A percentile compares a stretch with the other conserved stretches of the same genome.
phyloP scores from a whole-genome alignment of 2,888 invertebrate species.

The Tetragonula carbonaria region DNA sequence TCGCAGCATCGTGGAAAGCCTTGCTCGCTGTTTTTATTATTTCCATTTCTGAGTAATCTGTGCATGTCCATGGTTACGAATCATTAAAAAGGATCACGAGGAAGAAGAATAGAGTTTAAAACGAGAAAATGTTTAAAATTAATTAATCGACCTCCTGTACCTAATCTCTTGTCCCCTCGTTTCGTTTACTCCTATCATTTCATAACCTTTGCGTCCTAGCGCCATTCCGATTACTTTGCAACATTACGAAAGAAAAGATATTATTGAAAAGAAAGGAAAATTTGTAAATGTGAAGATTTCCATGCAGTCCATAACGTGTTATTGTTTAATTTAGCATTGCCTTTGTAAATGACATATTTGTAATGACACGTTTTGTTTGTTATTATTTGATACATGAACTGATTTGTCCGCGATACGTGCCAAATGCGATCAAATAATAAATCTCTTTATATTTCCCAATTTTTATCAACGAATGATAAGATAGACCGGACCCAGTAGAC shows the following conservation, averaged over 20 bases:
- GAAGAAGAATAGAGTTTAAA: neutral
- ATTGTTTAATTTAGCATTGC: conserved; percentile 17
- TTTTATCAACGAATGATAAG: conserved; percentile 28
- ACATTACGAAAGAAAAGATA: neutral
- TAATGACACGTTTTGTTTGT: neutral
- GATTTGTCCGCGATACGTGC: neutral
- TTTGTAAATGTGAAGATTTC: neutral
- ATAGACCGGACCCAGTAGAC: no score
- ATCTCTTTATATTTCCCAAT: conserved; percentile 5
- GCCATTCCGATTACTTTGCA: neutral
- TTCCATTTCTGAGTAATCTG: conserved; percentile 18
- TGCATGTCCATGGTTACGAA: neutral
- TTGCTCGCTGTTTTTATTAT: conserved; percentile 15
- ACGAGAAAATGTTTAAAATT: neutral
- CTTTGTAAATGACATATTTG: neutral
- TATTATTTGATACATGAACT: neutral
- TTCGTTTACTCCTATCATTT: neutral
- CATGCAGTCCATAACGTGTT: neutral
- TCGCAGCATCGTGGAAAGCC: neutral
- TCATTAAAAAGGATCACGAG: neutral
- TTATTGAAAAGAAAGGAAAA: no score
- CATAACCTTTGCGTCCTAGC: conserved; percentile 2
- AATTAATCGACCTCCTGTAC: neutral
- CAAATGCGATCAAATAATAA: neutral
- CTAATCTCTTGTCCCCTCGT: neutral